A percentile compares a stretch with the other conserved stretches of the same genome.
These are phyloP conservation scores for Mythimna pallens DNA, from an alignment of 2,888 invertebrate genomes.

Conservation along the genomic window DNA sequence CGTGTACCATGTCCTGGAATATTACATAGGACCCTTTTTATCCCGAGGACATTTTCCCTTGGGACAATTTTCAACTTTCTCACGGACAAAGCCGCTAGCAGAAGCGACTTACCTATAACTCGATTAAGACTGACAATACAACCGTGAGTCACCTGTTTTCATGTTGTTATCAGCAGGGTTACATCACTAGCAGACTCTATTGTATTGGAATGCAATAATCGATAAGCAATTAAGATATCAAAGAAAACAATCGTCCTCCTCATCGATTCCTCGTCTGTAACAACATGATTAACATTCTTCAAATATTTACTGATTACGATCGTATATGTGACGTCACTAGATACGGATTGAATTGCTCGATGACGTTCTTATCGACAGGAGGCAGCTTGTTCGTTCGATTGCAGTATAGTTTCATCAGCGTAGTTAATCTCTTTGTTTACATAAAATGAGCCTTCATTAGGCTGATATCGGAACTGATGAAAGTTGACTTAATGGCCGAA, in stretches of 20 bases:
- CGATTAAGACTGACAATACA: constrained; percentile 10
- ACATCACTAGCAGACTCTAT: constrained; percentile 65
- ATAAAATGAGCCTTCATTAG: constrained; percentile 30
- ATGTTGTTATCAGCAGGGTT: constrained; percentile 57
- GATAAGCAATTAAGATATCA: constrained; percentile 78
- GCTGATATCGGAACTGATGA: constrained; percentile 51
- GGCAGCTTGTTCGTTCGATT: constrained; percentile 42
- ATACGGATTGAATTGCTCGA: constrained; percentile 37
- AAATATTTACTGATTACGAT: constrained; percentile 78
- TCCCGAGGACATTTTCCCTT: too few species aligned
- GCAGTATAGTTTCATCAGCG: constrained; percentile 44
- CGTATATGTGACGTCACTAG: constrained; percentile 59
- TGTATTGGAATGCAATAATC: constrained; percentile 76
- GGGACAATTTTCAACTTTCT: too few species aligned
- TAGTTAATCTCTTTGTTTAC: constrained; percentile 54
- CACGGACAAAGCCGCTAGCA: too few species aligned
- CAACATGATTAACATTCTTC: constrained; percentile 81
- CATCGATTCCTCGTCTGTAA: constrained; percentile 68
- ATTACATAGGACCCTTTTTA: too few species aligned
- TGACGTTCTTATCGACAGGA: constrained; percentile 52
- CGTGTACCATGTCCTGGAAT: too few species aligned
- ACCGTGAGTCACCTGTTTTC: constrained; percentile 52
- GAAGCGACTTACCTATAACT: neutral
- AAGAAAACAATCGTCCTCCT: constrained; percentile 72
- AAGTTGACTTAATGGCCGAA: constrained; percentile 36